Conservation (phyloP, 2,888 invertebrate genomes). For the Isoperla grammatica region DNA sequence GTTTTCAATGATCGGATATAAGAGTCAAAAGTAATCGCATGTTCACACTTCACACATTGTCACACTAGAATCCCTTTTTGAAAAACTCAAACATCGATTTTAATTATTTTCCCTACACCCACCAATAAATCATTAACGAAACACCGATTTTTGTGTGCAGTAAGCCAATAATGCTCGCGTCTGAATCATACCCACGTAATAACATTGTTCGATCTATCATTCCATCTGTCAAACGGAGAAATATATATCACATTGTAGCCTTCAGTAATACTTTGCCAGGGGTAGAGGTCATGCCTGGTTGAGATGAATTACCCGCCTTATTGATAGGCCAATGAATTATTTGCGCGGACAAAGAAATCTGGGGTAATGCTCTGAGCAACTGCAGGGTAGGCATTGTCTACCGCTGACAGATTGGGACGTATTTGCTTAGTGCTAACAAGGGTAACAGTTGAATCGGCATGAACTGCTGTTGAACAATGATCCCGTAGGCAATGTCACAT, state of each 20-base stretch:
- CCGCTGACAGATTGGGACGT: neutral
- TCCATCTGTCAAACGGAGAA: neutral
- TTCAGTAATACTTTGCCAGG: neutral
- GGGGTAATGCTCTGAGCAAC: too few species aligned
- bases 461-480: neutral
- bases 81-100: neutral
- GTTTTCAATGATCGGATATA: too few species aligned
- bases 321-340: conserved; percentile 2
- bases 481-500: neutral
- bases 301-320: neutral
- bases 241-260: neutral
- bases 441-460: neutral
- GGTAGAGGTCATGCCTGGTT: neutral
- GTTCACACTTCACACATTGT: neutral
- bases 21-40: neutral
- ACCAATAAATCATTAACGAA: neutral
- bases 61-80: too few species aligned
- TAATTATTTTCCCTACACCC: neutral
- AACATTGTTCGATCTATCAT: neutral
- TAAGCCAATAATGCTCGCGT: conserved; percentile 1
- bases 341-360: neutral
- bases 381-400: neutral
- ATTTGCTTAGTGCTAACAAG: conserved; percentile 1
- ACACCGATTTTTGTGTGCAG: conserved; percentile 1
- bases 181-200: conserved; percentile 3